phyloP scores from a whole-genome alignment of 2,888 invertebrate species.

The Cerceris ruficornis region DNA sequence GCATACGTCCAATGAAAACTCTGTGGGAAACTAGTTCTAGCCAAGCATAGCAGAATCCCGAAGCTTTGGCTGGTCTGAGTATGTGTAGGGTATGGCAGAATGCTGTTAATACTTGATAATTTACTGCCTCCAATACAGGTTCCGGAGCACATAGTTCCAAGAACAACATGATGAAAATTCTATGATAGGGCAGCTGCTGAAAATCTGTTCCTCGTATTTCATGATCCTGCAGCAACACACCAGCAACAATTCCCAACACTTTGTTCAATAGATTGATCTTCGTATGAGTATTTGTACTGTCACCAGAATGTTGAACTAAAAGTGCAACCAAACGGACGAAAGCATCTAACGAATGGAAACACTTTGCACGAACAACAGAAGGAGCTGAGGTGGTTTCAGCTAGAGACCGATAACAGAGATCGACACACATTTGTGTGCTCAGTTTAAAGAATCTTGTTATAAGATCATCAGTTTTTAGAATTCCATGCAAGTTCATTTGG shows the following conservation, averaged over 20 bases:
- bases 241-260: slow-evolving; percentile 96
- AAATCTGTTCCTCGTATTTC: slow-evolving; percentile 95
- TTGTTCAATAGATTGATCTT: slow-evolving; percentile 98
- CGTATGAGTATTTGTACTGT: slow-evolving; percentile 94
- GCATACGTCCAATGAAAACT: slow-evolving; percentile 95
- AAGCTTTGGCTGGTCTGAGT: slow-evolving; percentile 94
- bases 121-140: slow-evolving; percentile 95
- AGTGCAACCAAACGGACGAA: slow-evolving; percentile 96
- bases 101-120: slow-evolving; percentile 96
- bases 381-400: slow-evolving; percentile 87
- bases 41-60: slow-evolving; percentile 99
- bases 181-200: slow-evolving; percentile 98
- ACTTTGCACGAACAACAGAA: slow-evolving; percentile 91
- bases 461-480: slow-evolving; percentile 97
- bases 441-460: slow-evolving; percentile 98
- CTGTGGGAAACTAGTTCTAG: slow-evolving; percentile 98
- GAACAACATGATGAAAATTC: slow-evolving; percentile 97
- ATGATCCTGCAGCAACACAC: slow-evolving; percentile 97
- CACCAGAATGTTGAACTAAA: slow-evolving; percentile 97
- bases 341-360: slow-evolving; percentile 97
- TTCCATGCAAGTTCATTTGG: slow-evolving; percentile 98
- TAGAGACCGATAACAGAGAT: slow-evolving; percentile 93
- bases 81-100: slow-evolving; percentile 98
- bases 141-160: slow-evolving; percentile 97
- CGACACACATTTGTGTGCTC: slow-evolving; percentile 97